Conservation (phyloP, 2,113 vertebrate genomes). For the Crypturellus undulatus region DNA sequence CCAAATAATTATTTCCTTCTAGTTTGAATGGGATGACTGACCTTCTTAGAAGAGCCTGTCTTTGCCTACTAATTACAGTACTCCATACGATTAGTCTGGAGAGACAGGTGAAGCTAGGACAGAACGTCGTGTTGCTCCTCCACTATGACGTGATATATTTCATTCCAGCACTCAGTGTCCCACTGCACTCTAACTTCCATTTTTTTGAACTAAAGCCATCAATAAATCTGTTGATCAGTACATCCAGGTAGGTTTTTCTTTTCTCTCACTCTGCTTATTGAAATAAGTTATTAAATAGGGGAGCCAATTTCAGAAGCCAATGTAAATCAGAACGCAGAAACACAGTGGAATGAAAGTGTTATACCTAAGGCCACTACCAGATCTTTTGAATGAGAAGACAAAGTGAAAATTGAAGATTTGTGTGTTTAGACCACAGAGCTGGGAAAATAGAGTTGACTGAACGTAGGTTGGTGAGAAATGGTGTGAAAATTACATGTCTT, state of each 20-base stretch:
- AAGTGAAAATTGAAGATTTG: conserved; percentile 37
- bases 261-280: background rate
- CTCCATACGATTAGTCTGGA: background rate
- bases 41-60: background rate
- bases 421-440: conserved; percentile 50
- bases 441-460: conserved; percentile 23
- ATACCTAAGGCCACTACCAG: background rate
- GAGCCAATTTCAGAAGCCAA: background rate
- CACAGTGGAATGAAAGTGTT: rapidly evolving
- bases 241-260: background rate
- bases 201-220: background rate
- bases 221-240: background rate
- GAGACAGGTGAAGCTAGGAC: background rate
- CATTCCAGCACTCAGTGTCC: background rate
- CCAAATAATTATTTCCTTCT: background rate
- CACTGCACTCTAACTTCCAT: background rate
- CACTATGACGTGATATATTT: background rate
- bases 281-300: background rate
- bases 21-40: background rate
- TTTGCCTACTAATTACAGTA: background rate
- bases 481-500: conserved; percentile 70
- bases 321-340: background rate
- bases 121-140: background rate
- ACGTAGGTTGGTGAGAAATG: conserved; percentile 54
- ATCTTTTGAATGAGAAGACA: background rate